Evolutionary conservation across 2,113 vertebrate genomes (phyloP).

Genomic region (Odocoileus virginianus): DNA sequence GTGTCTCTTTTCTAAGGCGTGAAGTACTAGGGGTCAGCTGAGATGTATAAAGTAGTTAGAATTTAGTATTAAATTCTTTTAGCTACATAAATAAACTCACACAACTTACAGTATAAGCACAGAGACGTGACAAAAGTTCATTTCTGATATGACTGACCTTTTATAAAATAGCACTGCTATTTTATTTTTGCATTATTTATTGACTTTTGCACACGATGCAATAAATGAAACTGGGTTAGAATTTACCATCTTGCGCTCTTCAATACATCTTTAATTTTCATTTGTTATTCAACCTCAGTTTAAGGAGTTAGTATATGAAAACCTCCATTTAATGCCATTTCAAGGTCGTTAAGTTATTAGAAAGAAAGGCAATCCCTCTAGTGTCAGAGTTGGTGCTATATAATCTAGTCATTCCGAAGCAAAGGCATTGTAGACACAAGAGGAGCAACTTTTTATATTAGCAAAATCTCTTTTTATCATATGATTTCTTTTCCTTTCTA

Average conservation of each 20-base stretch:
- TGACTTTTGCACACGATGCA: conserved; percentile 51
- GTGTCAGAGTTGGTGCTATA: conserved; percentile 52
- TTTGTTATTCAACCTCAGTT: conserved; percentile 54
- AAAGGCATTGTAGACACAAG: conserved; percentile 65
- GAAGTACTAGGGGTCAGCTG: conserved; percentile 73
- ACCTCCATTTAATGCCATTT: conserved; percentile 23
- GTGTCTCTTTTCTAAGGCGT: conserved; percentile 62
- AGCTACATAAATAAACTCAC: conserved; percentile 67
- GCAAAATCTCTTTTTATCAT: conserved; percentile 49
- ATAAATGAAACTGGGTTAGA: conserved; percentile 66
- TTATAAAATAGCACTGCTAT: conserved; percentile 50
- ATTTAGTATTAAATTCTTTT: conserved; percentile 51
- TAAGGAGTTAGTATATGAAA: conserved; percentile 44
- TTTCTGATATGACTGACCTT: conserved; percentile 69
- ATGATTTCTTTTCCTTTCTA: conserved; percentile 58
- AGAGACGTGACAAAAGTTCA: conserved; percentile 61
- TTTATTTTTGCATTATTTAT: conserved; percentile 65
- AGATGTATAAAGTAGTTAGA: conserved; percentile 51
- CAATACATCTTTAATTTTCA: conserved; percentile 65
- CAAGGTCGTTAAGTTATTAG: conserved; percentile 47
- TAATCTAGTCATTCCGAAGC: conserved; percentile 53
- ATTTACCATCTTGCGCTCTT: conserved; percentile 63
- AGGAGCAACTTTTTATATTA: conserved; percentile 55
- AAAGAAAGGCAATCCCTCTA: conserved; percentile 51
- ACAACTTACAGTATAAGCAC: conserved; percentile 47